These are phyloP conservation scores for Toxonevra muliebris DNA, from an alignment of 2,888 invertebrate species.

Conservation along the genomic window DNA sequence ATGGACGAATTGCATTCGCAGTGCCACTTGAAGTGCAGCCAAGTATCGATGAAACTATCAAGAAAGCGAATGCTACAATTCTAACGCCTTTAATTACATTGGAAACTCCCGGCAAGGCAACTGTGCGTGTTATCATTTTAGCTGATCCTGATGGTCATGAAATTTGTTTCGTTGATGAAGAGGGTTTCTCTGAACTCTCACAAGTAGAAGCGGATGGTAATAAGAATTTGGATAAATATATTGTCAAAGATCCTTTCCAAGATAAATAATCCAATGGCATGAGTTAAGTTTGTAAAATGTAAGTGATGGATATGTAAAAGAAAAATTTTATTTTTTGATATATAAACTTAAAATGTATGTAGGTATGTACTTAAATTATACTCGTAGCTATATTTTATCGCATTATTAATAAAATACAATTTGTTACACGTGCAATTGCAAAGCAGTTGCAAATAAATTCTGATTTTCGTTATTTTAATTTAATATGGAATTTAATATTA, in stretches of 20 bases:
- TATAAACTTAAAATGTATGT: too few relatives aligned
- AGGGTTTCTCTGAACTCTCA: slow-evolving; percentile 89
- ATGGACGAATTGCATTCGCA: slow-evolving; percentile 95
- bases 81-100: slow-evolving; percentile 90
- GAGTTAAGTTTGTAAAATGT: too few relatives aligned
- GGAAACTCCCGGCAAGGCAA: slow-evolving; percentile 97
- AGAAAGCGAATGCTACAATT: slow-evolving; percentile 76
- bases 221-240: slow-evolving; percentile 78
- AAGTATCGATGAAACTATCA: slow-evolving; percentile 78
- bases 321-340: too few relatives aligned
- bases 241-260: slow-evolving; percentile 67
- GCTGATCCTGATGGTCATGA: slow-evolving; percentile 98
- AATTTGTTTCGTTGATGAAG: slow-evolving; percentile 98
- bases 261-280: slow-evolving; percentile 19
- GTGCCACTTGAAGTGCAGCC: slow-evolving; percentile 82
- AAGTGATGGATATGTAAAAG: too few relatives aligned
- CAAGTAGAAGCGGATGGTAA: slow-evolving; percentile 86
- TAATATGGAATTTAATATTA: too few relatives aligned
- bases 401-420: too few relatives aligned
- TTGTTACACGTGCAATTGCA: too few relatives aligned
- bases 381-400: too few relatives aligned
- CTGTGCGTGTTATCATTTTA: slow-evolving; percentile 93
- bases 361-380: too few relatives aligned
- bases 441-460: too few relatives aligned
- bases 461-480: too few relatives aligned